These are phyloP conservation scores for Echiichthys vipera DNA, from an alignment of 2,797 vertebrate species.

Conservation along the genomic window DNA sequence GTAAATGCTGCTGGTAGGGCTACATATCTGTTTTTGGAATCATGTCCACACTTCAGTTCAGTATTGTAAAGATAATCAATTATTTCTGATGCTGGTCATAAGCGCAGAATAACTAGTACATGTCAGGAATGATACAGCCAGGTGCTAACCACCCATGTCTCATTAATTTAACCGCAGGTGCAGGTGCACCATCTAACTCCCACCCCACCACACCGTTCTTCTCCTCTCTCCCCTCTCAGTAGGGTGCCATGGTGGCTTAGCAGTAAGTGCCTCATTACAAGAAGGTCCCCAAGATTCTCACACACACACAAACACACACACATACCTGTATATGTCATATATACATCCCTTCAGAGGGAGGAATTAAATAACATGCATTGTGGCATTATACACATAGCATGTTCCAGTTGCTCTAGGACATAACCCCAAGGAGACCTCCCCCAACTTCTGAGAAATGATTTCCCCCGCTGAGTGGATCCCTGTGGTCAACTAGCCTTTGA, in stretches of 20 bases:
- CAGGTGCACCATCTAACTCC: no score
- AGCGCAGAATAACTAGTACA: background rate
- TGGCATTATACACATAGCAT: slow-evolving; percentile 47
- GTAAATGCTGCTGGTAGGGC: background rate
- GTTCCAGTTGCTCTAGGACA: slow-evolving; percentile 43
- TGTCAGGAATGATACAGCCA: background rate
- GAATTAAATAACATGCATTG: slow-evolving; percentile 62
- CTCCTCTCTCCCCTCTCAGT: no score
- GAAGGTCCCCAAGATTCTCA: no score
- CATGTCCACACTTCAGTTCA: background rate
- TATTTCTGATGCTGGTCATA: no score
- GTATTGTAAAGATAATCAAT: background rate
- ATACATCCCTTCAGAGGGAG: slow-evolving; percentile 14
- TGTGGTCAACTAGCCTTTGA: slow-evolving; percentile 53
- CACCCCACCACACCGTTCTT: no score
- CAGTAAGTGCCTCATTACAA: no score
- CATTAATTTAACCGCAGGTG: no score
- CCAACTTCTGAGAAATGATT: slow-evolving; percentile 54
- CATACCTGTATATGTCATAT: slow-evolving; percentile 39
- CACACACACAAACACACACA: no score
- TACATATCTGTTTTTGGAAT: background rate
- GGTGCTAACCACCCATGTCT: no score
- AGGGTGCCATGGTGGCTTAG: no score
- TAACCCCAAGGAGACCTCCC: slow-evolving; percentile 43
- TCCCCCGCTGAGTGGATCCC: slow-evolving; percentile 50